Conservation (phyloP, 1,140 invertebrate genomes). For the Sogatella furcifera region DNA sequence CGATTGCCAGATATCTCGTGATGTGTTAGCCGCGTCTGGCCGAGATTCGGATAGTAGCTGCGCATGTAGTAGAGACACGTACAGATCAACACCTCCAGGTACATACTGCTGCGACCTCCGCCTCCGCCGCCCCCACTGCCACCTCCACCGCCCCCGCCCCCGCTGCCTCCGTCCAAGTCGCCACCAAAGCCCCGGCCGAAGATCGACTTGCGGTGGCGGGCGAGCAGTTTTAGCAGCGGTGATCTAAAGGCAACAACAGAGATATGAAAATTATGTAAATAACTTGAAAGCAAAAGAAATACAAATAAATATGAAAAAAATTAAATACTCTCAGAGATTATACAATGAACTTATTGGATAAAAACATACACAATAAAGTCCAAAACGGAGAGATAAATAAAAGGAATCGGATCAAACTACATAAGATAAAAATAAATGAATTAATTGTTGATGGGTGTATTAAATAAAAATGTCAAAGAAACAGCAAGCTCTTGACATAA, state of each 20-base stretch:
- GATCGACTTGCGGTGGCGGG: constrained; percentile 68
- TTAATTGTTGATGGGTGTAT: no score
- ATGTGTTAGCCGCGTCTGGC: constrained; percentile 49
- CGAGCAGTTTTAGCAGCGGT: constrained; percentile 50
- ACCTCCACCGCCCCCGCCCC: constrained; percentile 42
- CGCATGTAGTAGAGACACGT: constrained; percentile 69
- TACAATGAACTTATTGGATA: no score
- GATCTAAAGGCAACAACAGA: constrained; percentile 22
- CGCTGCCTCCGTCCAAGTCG: constrained; percentile 42
- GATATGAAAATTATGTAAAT: no score
- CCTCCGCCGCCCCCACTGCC: constrained; percentile 49
- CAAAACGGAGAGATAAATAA: no score
- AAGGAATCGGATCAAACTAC: no score
- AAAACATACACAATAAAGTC: no score
- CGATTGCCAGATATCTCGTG: constrained; percentile 68
- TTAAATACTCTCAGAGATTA: no score
- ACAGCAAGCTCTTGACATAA: no score
- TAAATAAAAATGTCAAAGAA: no score
- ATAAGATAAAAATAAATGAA: no score
- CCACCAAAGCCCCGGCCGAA: constrained; percentile 70
- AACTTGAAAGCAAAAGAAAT: no score
- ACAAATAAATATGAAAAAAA: no score
- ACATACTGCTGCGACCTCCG: constrained; percentile 60
- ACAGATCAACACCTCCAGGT: constrained; percentile 69
- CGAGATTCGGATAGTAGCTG: constrained; percentile 66